Conservation (phyloP, 2,888 invertebrate species). For the Archips xylosteana region DNA sequence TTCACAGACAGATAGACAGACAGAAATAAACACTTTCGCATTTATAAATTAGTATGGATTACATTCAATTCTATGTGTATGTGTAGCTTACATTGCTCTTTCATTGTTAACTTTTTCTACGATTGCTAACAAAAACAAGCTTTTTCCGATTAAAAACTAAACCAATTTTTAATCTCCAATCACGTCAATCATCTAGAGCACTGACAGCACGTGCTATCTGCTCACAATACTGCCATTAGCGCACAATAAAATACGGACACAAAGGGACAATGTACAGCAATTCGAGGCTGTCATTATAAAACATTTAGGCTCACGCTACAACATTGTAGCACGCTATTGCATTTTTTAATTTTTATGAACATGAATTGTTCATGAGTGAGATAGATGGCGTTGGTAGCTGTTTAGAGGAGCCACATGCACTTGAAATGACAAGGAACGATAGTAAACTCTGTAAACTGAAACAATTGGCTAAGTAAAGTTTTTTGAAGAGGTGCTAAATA, state of each 20-base stretch:
- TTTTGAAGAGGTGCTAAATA: too few species aligned
- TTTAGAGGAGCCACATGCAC: background rate
- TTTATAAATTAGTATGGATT: too few species aligned
- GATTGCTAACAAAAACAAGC: too few species aligned
- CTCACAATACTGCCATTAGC: slow-evolving; percentile 38
- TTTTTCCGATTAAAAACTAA: slow-evolving; percentile 3
- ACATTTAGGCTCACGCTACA: slow-evolving; percentile 57
- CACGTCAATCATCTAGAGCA: slow-evolving; percentile 32
- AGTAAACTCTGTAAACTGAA: too few species aligned
- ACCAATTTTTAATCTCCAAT: slow-evolving; percentile 16
- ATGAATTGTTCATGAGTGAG: background rate
- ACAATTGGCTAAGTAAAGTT: too few species aligned
- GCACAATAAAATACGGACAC: slow-evolving; percentile 36
- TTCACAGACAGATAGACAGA: too few species aligned
- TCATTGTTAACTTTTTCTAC: too few species aligned
- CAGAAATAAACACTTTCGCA: too few species aligned
- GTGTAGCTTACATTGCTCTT: too few species aligned
- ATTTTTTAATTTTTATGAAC: slow-evolving; percentile 31
- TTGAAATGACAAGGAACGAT: background rate
- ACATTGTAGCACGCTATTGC: slow-evolving; percentile 40
- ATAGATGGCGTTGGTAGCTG: background rate
- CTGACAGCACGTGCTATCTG: slow-evolving; percentile 25
- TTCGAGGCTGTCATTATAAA: slow-evolving; percentile 57
- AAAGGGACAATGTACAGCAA: slow-evolving; percentile 50
- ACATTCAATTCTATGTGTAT: too few species aligned